Percentiles rank a stretch among this genome's conserved stretches.
Conservation (phyloP, 2,888 invertebrate species). For the Tupiocoris notatus region DNA sequence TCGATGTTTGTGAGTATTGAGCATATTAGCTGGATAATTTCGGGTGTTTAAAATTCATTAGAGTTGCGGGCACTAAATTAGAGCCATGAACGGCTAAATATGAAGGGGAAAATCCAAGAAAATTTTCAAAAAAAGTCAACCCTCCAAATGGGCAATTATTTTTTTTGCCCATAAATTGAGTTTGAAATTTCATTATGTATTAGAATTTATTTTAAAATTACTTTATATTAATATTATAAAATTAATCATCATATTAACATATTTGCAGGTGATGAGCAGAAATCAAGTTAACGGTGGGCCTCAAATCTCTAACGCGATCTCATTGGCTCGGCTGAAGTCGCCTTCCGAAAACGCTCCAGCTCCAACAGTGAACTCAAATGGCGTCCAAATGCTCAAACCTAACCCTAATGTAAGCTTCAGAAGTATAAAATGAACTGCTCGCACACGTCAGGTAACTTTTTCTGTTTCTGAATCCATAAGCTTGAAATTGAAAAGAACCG, state of each 20-base stretch:
- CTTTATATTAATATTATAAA: not conserved
- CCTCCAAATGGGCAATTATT: too few relatives aligned
- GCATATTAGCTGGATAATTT: too few relatives aligned
- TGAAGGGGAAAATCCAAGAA: too few relatives aligned
- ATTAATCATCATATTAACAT: not conserved
- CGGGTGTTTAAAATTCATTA: too few relatives aligned
- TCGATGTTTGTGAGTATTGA: conserved; percentile 20
- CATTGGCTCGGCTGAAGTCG: conserved; percentile 7
- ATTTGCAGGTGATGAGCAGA: conserved; percentile 20
- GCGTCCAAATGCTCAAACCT: conserved; percentile 34
- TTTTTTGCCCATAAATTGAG: too few relatives aligned
- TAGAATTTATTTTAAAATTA: not conserved
- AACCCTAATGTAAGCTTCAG: conserved; percentile 18
- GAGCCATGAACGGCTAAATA: too few relatives aligned
- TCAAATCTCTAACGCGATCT: conserved; percentile 8
- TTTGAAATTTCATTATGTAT: not conserved
- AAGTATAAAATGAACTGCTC: too few relatives aligned
- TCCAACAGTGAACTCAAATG: conserved; percentile 26
- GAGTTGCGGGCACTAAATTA: too few relatives aligned
- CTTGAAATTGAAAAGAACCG: not conserved
- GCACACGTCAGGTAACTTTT: not conserved
- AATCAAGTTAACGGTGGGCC: conserved; percentile 12
- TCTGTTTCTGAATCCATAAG: not conserved
- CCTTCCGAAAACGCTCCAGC: conserved; percentile 10
- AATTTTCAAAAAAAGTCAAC: too few relatives aligned